phyloP scores from a whole-genome alignment of 2,888 invertebrate species.

The Lithophane semibrunnea region DNA sequence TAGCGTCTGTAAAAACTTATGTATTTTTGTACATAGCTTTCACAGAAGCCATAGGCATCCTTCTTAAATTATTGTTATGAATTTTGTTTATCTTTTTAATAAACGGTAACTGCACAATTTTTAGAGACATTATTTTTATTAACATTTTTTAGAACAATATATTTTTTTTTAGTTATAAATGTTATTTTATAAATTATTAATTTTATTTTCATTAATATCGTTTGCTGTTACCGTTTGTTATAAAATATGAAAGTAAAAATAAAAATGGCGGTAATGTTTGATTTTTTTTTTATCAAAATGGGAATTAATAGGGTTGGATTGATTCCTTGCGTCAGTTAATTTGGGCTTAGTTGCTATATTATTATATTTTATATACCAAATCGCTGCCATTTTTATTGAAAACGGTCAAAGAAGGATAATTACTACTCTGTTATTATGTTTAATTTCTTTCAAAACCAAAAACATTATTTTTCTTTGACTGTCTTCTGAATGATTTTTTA shows the following conservation, averaged over 20 bases:
- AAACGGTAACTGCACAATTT: constrained; percentile 52
- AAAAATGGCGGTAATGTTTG: constrained; percentile 31
- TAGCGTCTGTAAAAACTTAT: constrained; percentile 43
- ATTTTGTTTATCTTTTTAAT: constrained; percentile 39
- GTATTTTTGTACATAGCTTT: constrained; percentile 58
- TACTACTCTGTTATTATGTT: constrained; percentile 3
- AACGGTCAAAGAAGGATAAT: constrained; percentile 20
- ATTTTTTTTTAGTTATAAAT: not conserved
- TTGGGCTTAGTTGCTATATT: not conserved
- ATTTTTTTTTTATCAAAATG: constrained; percentile 40
- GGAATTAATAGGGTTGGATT: constrained; percentile 80
- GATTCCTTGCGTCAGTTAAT: constrained; percentile 66
- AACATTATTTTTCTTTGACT: constrained; percentile 15
- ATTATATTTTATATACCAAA: not conserved
- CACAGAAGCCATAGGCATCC: constrained; percentile 40
- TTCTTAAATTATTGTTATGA: constrained; percentile 28
- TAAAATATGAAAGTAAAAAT: constrained; percentile 16
- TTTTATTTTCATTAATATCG: not conserved
- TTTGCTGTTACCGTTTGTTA: constrained; percentile 59
- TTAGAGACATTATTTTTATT: constrained; percentile 9
- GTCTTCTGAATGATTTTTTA: constrained; percentile 7
- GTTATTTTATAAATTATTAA: not conserved
- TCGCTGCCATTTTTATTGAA: constrained; percentile 39
- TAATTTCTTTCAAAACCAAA: not conserved
- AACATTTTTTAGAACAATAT: not conserved